These are phyloP conservation scores for Pachyrhynchus sulphureomaculatus DNA, from an alignment of 1,140 invertebrate genomes.

Conservation along the genomic window DNA sequence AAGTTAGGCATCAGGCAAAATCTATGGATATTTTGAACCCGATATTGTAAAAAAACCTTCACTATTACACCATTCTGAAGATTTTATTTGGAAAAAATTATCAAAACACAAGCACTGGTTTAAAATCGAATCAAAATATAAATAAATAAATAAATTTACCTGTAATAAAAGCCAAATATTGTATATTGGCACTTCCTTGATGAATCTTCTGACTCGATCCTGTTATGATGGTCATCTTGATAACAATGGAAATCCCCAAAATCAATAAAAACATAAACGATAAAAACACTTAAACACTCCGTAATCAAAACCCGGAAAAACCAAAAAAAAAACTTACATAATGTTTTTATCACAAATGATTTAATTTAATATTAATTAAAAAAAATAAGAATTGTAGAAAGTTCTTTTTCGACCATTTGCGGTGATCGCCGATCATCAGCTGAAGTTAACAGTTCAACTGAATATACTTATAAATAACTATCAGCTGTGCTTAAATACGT, in stretches of 20 bases:
- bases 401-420: too few species aligned
- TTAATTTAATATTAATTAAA: too few species aligned
- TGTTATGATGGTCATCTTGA: conserved; percentile 31
- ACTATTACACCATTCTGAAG: too few species aligned
- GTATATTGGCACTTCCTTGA: conserved; percentile 26
- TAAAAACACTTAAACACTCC: background rate
- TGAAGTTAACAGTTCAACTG: background rate
- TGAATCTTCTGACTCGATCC: conserved; percentile 33
- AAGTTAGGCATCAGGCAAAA: too few species aligned
- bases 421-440: background rate
- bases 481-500: conserved; percentile 17
- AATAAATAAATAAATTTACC: conserved; percentile 19
- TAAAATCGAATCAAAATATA: too few species aligned
- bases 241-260: background rate
- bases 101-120: too few species aligned
- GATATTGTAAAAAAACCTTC: too few species aligned
- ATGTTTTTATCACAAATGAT: too few species aligned
- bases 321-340: background rate
- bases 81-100: too few species aligned
- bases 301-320: background rate
- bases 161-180: conserved; percentile 33
- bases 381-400: too few species aligned
- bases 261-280: background rate
- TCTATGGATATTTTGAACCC: too few species aligned
- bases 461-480: conserved; percentile 13